phyloP scores from a whole-genome alignment of 2,113 vertebrate genomes.

The Megaceryle maxima region DNA sequence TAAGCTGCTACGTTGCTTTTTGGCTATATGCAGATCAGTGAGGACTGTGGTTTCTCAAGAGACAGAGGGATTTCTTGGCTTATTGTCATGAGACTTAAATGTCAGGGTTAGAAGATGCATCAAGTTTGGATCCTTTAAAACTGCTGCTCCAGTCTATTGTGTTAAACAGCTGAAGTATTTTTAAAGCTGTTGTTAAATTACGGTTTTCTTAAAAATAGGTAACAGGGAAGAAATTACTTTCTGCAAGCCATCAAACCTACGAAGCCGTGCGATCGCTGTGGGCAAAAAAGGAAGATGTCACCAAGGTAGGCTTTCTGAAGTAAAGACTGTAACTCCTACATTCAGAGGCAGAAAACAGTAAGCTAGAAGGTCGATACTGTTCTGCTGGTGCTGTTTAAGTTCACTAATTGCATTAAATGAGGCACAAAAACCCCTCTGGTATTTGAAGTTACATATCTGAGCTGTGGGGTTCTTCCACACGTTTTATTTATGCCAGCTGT shows the following conservation, averaged over 20 bases:
- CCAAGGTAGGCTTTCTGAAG: constrained; percentile 56
- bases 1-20: neutral
- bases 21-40: neutral
- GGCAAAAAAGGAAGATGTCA: constrained; percentile 52
- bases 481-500: neutral
- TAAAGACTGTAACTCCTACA: neutral
- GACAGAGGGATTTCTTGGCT: neutral
- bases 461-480: neutral
- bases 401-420: neutral
- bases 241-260: constrained; percentile 71
- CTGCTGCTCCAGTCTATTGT: neutral
- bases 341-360: neutral
- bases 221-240: constrained; percentile 69
- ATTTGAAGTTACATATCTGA: neutral
- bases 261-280: constrained; percentile 73
- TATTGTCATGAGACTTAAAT: neutral
- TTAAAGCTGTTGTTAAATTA: neutral
- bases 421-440: neutral
- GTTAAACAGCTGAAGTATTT: neutral
- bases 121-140: neutral
- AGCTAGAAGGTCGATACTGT: neutral
- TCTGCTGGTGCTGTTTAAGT: neutral
- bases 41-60: neutral
- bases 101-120: neutral
- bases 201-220: constrained; percentile 44